Conservation (phyloP, 2,888 invertebrate genomes). For the Lepidocyrtoides sp. region DNA sequence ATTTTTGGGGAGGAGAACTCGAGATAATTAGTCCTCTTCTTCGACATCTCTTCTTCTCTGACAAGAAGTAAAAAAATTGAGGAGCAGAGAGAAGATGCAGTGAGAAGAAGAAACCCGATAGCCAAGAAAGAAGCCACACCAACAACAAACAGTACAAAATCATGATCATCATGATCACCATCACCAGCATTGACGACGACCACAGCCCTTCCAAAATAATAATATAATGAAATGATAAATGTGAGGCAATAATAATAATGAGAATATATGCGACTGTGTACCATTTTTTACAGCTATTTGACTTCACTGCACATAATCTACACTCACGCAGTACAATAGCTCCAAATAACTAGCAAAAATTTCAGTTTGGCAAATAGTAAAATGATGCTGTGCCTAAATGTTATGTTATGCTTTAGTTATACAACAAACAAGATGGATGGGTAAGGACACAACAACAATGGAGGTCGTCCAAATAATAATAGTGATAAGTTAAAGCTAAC, state of each 20-base stretch:
- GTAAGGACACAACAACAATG: constrained; percentile 70
- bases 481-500: background rate
- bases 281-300: background rate
- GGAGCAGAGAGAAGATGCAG: background rate
- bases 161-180: background rate
- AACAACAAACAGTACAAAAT: background rate
- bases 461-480: constrained; percentile 51
- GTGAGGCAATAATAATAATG: constrained; percentile 51
- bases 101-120: constrained; percentile 44
- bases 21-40: constrained; percentile 55
- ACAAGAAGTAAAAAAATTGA: no score
- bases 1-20: constrained; percentile 54
- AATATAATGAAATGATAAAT: constrained; percentile 48
- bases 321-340: background rate
- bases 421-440: constrained; percentile 69
- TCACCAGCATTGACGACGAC: background rate
- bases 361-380: constrained; percentile 29
- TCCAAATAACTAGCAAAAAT: background rate
- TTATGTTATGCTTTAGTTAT: background rate
- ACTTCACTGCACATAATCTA: background rate
- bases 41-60: constrained; percentile 22
- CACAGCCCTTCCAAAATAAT: constrained; percentile 37
- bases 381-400: background rate
- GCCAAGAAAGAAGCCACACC: constrained; percentile 34
- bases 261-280: background rate